Evolutionary conservation across 1,140 invertebrate genomes (phyloP), one percentile per base, ranked within the genome.

Genomic region (Neodiprion pinetum): DNA sequence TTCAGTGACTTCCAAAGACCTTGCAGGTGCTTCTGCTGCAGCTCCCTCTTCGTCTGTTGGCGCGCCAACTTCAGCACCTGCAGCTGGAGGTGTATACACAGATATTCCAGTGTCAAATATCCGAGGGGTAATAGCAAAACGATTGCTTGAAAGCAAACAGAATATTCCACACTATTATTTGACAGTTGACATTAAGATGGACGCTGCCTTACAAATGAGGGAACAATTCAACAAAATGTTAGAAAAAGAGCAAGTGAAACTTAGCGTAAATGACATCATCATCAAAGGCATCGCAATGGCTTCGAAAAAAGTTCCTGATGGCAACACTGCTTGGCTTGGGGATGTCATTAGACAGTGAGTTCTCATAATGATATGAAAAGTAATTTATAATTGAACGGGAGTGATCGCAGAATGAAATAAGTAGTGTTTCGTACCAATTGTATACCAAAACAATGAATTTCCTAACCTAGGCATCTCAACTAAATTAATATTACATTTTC

Each of bases 81-180:
- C 86, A 3, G 75, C 86, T 10, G 83, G 88, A 4, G 87, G 89
- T 48, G 85, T 84, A 65, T 98, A 91, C 85, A 87, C 91, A 47
- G 98, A 99, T 88, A 92, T 98, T 75, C 95, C 96, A 5, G 89
- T 99, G 47, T 94, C 96, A 0, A 95, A 93, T 83, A 97, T 99
- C 87, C 90, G 98, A 75, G 92, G 93, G 74, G 93, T 96, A 28
- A 98, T 99, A 84, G 98, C 98, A 7, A 97, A 97, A 88, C 89
- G 98, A 77, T 90, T 99, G 28, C 86, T 95, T 0, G 92, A 97
- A 83, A 99, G 98, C 49, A 99, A 99, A 90, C 93, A 93, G 81
- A 92, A 90, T 48, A 97, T 99, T 84, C 99, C 99, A 40, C 98
- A 99, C 88, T 99, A 99, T 89, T 99, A 99, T 88, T 89, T 99